Evolutionary conservation across 2,113 vertebrate species (phyloP).

Genomic region (Phaethon lepturus): DNA sequence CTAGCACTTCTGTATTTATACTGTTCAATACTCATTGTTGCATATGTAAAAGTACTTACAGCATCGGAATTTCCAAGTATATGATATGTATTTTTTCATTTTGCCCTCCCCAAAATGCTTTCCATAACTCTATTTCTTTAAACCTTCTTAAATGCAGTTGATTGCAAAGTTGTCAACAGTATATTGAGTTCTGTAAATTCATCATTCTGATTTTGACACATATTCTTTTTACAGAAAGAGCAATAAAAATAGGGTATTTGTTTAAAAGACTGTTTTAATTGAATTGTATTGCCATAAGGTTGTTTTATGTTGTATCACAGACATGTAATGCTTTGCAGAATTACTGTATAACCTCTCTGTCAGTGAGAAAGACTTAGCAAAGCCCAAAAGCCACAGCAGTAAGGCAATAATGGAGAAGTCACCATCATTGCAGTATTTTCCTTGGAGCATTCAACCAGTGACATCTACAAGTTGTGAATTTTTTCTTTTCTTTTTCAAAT

Average conservation of each 20-base stretch:
- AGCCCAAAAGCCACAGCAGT: conserved; percentile 25
- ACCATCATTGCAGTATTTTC: conserved; percentile 69
- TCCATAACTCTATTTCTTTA: neutral
- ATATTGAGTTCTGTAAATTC: neutral
- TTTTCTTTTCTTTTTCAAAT: conserved; percentile 78
- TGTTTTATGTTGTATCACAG: conserved; percentile 26
- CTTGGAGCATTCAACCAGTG: conserved; percentile 51
- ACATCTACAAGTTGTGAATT: conserved; percentile 54
- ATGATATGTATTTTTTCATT: neutral
- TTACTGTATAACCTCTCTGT: conserved; percentile 41
- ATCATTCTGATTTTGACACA: neutral
- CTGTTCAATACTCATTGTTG: neutral
- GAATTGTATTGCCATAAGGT: neutral
- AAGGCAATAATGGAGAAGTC: conserved; percentile 73
- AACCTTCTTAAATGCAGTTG: neutral
- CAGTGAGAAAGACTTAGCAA: conserved; percentile 27
- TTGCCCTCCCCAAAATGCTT: neutral
- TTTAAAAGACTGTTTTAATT: neutral
- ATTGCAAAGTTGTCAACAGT: neutral
- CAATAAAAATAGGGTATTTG: neutral
- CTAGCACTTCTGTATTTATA: neutral
- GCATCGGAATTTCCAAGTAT: neutral
- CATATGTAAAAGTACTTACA: neutral
- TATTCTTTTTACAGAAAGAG: neutral
- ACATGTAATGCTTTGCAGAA: conserved; percentile 55